Percentiles rank a stretch among this genome's conserved stretches.
Evolutionary conservation across 1,140 invertebrate species (phyloP).

Genomic region (Diploscapter pachys): DNA sequence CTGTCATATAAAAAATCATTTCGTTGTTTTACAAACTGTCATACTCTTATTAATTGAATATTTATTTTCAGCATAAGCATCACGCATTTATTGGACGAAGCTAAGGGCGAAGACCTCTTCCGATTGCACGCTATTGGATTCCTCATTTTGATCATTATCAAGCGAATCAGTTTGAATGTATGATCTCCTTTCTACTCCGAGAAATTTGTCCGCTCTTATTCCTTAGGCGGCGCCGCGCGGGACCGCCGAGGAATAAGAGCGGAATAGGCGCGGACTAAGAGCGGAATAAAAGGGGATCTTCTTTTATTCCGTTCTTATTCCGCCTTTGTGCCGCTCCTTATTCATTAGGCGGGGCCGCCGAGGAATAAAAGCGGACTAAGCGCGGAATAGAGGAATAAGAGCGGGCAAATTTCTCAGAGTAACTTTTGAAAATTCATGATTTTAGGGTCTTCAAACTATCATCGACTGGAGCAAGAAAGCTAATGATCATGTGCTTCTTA

Average conservation of each 20-base stretch:
- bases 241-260: too few relatives aligned
- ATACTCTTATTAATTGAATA: background rate
- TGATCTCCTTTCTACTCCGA: background rate
- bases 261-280: too few relatives aligned
- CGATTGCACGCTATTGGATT: slow-evolving; percentile 15
- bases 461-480: slow-evolving; percentile 16
- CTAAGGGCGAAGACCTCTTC: slow-evolving; percentile 27
- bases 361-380: too few relatives aligned
- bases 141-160: background rate
- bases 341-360: too few relatives aligned
- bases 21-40: background rate
- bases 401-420: too few relatives aligned
- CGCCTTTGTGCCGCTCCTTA: too few relatives aligned
- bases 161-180: slow-evolving; percentile 8
- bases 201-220: too few relatives aligned
- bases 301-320: too few relatives aligned
- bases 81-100: background rate
- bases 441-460: slow-evolving; percentile 12
- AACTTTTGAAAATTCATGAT: background rate
- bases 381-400: too few relatives aligned
- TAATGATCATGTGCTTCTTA: slow-evolving; percentile 14
- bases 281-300: too few relatives aligned
- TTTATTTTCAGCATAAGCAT: background rate
- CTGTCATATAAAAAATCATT: too few relatives aligned
- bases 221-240: too few relatives aligned